phyloP scores from a whole-genome alignment of 2,797 vertebrate species.

The Anas georgica region DNA sequence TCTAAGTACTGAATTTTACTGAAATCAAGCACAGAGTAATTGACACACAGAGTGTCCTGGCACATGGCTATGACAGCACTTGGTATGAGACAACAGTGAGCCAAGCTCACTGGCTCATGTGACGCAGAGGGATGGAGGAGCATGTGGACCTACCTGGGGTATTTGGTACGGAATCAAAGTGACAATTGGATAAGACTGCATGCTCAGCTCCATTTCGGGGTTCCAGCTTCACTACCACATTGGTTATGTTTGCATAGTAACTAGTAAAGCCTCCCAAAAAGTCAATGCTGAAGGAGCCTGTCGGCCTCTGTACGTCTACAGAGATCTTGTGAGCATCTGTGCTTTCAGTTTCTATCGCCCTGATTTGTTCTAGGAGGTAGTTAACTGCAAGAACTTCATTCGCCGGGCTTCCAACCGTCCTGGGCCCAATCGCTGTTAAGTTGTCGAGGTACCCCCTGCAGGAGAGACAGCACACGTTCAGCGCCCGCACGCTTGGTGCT shows the following conservation, averaged over 20 bases:
- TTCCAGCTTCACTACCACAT: conserved; percentile 90
- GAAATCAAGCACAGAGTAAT: neutral
- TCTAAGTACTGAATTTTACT: neutral
- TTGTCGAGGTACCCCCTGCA: conserved; percentile 88
- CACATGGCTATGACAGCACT: rapidly evolving
- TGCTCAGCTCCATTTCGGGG: conserved; percentile 86
- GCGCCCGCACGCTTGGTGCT: neutral
- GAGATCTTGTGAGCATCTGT: conserved; percentile 82
- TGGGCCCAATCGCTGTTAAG: conserved; percentile 91
- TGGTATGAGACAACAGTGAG: neutral
- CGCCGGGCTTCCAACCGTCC: conserved; percentile 91
- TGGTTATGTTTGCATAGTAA: conserved; percentile 95
- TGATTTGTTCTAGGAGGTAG: conserved; percentile 90
- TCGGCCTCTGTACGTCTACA: conserved; percentile 89
- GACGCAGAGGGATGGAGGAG: neutral
- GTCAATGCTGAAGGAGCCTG: conserved; percentile 94
- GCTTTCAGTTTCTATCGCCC: conserved; percentile 81
- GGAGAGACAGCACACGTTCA: conserved; percentile 34
- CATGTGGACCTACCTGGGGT: conserved; percentile 84
- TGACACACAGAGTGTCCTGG: neutral
- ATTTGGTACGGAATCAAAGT: conserved; percentile 96
- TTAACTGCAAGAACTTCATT: conserved; percentile 91
- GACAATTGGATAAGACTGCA: conserved; percentile 94
- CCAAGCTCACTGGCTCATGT: rapidly evolving
- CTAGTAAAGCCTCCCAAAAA: conserved; percentile 97